phyloP scores from a whole-genome alignment of 2,113 vertebrate genomes.

The Alosa alosa region DNA sequence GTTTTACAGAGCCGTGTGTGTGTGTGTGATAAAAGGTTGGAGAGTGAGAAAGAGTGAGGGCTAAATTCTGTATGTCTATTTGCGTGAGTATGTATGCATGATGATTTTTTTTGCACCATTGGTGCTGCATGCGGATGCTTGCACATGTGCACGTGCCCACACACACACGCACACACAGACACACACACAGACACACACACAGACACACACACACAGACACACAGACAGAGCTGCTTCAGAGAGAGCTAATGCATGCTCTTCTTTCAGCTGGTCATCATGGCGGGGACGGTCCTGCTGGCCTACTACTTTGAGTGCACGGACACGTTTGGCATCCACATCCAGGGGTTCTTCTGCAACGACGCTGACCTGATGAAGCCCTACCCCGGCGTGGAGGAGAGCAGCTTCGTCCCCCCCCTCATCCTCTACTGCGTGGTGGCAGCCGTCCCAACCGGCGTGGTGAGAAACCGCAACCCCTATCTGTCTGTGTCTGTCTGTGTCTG shows the following conservation, averaged over 20 bases:
- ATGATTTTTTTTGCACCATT: background rate
- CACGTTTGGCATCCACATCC: constrained; percentile 92
- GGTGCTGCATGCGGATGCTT: background rate
- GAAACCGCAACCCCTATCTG: constrained; percentile 59
- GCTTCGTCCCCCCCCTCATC: constrained; percentile 92
- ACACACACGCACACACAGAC: constrained; percentile 21
- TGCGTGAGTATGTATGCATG: background rate
- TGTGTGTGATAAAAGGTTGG: background rate
- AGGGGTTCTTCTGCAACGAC: constrained; percentile 98
- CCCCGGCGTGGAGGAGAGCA: constrained; percentile 88
- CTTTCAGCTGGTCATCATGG: constrained; percentile 99
- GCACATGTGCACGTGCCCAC: background rate
- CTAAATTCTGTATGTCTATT: background rate
- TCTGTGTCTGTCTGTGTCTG: background rate
- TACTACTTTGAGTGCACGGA: constrained; percentile 99
- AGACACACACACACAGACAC: background rate
- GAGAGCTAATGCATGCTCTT: constrained; percentile 72
- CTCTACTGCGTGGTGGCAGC: constrained; percentile 93
- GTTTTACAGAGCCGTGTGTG: background rate
- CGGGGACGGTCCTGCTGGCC: constrained; percentile 91
- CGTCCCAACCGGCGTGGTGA: constrained; percentile 88
- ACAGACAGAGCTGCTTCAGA: background rate
- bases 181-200: constrained; percentile 7
- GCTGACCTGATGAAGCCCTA: constrained; percentile 97
- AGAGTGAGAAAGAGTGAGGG: background rate